Evolutionary conservation across 2,888 invertebrate species (phyloP).

Genomic region (Thymelicus acteon): DNA sequence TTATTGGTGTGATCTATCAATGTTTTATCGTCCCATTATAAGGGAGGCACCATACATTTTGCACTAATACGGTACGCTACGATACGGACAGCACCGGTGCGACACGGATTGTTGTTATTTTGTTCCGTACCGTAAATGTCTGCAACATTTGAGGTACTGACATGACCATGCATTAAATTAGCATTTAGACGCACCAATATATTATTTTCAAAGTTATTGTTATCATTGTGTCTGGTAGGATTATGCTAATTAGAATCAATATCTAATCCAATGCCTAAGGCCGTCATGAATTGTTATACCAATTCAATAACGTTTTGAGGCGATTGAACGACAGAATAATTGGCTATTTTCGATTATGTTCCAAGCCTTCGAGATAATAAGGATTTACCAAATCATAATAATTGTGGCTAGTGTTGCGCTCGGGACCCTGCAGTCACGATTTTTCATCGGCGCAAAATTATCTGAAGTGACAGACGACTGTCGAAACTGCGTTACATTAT

Average conservation of each 20-base stretch:
- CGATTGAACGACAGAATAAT: conserved; percentile 74
- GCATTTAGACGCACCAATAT: no score
- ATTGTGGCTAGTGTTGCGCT: conserved; percentile 53
- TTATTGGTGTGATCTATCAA: no score
- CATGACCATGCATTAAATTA: no score
- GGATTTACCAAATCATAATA: conserved; percentile 68
- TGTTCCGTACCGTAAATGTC: no score
- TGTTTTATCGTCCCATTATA: neutral
- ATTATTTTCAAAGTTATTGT: neutral
- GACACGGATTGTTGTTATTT: no score
- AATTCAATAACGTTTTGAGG: conserved; percentile 59
- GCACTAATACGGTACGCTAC: no score
- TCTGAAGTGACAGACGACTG: conserved; percentile 49
- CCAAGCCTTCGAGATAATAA: conserved; percentile 61
- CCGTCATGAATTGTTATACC: conserved; percentile 58
- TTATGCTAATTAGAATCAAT: neutral
- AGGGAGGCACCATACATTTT: conserved; percentile 5
- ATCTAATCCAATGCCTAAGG: neutral
- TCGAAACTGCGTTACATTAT: conserved; percentile 57
- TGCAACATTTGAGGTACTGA: no score
- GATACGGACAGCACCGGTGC: no score
- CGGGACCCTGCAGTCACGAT: conserved; percentile 64
- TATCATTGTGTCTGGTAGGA: neutral
- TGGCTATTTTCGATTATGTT: conserved; percentile 70
- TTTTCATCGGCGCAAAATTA: conserved; percentile 48